Base-by-base conservation (phyloP, 1,140 invertebrate genomes). In the Heliconius hermathena region DNA sequence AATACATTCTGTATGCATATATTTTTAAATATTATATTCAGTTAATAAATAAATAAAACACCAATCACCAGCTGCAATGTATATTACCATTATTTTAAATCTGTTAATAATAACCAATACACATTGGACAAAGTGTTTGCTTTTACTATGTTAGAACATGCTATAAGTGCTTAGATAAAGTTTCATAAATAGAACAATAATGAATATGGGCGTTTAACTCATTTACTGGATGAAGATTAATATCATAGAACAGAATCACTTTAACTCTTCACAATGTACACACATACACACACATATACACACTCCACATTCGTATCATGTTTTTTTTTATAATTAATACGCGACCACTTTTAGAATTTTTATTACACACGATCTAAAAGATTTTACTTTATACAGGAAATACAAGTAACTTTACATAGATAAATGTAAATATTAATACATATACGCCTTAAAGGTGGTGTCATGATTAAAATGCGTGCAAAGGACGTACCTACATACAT, bases 381-480 rank as follows among this genome's bases (percentile, higher is more conserved):
- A 29, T 66, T 66, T 26, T 29, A 29, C 60, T 66, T 26, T 66
- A 66, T 66, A 29, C 26, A 29, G 11, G 8, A 66, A 66, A 26
- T 66, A 66, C 13, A 66, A 66, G 26, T 66, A 66, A 29, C 11
- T 66, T 66, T 3, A 66, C 22, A 66, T 66, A 22, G 49, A 29
- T 75, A 71, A 49, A 76, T 71, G 66, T 60, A 49, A 76, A 76
- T 71, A 49, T 80, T 82, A 82, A 86, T 79, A 80, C 80, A 86
- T 87, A 71, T 87, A 89, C 82, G 85, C 84, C 86, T 87, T 82
- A 76, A 84, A 82, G 85, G 89, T 89, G 86, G 87, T 88, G 84
- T 90, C 86, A 89, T 90, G 84, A 87, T 89, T 87, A 88, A 89
- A 89, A 91, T 91, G 88, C 89, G 89, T 92, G 81, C 81, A 85